These are phyloP conservation scores for roundworm (Caenorhabditis elegans) DNA, from an alignment of 1,140 invertebrate species.

Conservation along the genomic window DNA sequence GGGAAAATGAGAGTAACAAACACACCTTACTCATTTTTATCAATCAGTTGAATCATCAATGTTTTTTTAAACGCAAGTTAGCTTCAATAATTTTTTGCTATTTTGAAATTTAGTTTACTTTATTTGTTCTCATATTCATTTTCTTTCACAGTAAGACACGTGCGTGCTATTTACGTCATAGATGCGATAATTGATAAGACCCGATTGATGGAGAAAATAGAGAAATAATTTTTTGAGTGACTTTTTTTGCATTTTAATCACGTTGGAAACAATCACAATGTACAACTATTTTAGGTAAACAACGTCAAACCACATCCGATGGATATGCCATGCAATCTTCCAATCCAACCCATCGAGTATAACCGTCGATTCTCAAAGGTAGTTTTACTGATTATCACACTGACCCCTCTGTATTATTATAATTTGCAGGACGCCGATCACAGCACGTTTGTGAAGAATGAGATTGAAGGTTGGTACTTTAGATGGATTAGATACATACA, in stretches of 20 bases:
- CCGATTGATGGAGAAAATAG: neutral
- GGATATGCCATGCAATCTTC: neutral
- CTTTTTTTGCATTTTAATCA: neutral
- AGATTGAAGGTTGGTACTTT: slow-evolving; percentile 19
- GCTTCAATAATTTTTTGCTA: too few relatives aligned
- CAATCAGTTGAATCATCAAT: too few relatives aligned
- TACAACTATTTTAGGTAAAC: neutral
- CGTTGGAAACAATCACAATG: neutral
- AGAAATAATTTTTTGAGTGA: neutral
- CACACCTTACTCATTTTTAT: too few relatives aligned
- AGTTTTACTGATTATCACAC: neutral
- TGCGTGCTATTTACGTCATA: slow-evolving; percentile 10
- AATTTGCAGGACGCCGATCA: neutral
- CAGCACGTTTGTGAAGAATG: neutral
- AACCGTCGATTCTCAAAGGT: slow-evolving; percentile 1
- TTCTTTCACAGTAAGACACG: neutral
- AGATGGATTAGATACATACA: neutral
- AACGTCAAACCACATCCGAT: neutral
- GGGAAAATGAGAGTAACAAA: too few relatives aligned
- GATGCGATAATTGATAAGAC: neutral
- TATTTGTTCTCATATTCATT: neutral
- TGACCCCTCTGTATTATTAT: too few relatives aligned
- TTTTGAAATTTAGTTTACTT: neutral
- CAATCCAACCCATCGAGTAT: neutral
- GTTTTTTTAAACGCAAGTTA: too few relatives aligned